phyloP scores from a whole-genome alignment of 1,140 invertebrate species.

The Sogatella furcifera region DNA sequence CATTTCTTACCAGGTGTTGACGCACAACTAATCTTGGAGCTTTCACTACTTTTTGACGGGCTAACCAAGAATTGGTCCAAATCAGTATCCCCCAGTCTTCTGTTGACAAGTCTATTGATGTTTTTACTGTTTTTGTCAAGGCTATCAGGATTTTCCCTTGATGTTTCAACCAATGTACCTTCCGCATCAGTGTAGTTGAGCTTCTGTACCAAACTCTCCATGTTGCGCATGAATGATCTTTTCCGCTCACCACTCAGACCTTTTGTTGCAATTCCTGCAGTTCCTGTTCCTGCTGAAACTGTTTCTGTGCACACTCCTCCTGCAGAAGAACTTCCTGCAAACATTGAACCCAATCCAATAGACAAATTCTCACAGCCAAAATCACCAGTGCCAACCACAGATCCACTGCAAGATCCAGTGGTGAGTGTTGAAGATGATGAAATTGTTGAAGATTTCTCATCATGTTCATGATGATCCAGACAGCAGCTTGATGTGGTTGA shows the following conservation, averaged over 20 bases:
- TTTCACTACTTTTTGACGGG: too few species aligned
- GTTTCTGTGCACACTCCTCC: too few species aligned
- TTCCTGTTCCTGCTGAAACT: too few species aligned
- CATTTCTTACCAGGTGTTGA: constrained; percentile 15
- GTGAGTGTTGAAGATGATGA: not conserved
- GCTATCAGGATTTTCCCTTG: not conserved
- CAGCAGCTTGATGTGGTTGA: too few species aligned
- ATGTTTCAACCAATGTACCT: not conserved
- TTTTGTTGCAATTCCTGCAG: constrained; percentile 1
- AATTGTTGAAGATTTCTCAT: constrained; percentile 1
- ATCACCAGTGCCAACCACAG: constrained; percentile 9
- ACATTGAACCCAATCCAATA: too few species aligned
- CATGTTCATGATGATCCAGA: not conserved
- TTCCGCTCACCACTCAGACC: constrained; percentile 36
- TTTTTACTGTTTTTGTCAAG: constrained; percentile 8
- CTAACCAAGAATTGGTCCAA: constrained; percentile 25
- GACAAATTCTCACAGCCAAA: not conserved
- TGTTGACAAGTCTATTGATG: not conserved
- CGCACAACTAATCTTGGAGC: too few species aligned
- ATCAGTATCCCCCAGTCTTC: constrained; percentile 33
- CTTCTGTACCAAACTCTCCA: constrained; percentile 37
- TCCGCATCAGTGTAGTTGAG: constrained; percentile 21
- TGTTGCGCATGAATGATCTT: constrained; percentile 37
- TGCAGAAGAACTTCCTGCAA: not conserved
- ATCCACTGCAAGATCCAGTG: not conserved